These are phyloP conservation scores for Conomelus anceps DNA, from an alignment of 2,888 invertebrate genomes.

Conservation along the genomic window DNA sequence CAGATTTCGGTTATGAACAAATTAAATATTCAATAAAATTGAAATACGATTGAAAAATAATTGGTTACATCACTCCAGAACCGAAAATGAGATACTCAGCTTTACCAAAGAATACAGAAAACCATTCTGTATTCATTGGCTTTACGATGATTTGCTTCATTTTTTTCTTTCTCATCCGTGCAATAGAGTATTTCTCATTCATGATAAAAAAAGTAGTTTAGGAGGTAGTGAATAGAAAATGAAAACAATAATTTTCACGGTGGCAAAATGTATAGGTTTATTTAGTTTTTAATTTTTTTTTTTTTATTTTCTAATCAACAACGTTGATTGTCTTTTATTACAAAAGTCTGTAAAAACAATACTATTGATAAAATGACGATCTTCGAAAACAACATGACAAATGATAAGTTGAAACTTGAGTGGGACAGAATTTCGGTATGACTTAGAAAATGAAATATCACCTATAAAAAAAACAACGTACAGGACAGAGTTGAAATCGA, in stretches of 20 bases:
- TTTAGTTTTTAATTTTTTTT: slow-evolving; percentile 31
- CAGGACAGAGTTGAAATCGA: not conserved
- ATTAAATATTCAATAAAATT: no score
- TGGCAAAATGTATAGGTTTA: slow-evolving; percentile 33
- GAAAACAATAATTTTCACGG: slow-evolving; percentile 26
- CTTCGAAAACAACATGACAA: slow-evolving; percentile 18
- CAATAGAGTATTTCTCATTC: no score
- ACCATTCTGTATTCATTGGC: no score
- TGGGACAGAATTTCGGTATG: slow-evolving; percentile 15
- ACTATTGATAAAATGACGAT: slow-evolving; percentile 24
- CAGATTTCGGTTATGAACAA: no score
- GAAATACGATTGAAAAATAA: no score
- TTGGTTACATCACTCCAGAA: no score
- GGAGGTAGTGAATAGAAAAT: not conserved
- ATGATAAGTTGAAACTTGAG: slow-evolving; percentile 3
- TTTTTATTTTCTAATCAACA: slow-evolving; percentile 30
- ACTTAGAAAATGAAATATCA: slow-evolving; percentile 10
- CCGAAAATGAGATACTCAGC: no score
- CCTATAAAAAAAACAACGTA: not conserved
- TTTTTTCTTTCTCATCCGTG: no score
- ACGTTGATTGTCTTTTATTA: slow-evolving; percentile 27
- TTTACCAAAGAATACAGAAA: no score
- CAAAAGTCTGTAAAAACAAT: slow-evolving; percentile 28
- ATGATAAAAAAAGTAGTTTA: no score
- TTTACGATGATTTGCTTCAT: no score